Percentiles rank a stretch among this genome's conserved stretches.
Conservation (phyloP, 2,113 vertebrate genomes). For the Dicaeum eximium region DNA sequence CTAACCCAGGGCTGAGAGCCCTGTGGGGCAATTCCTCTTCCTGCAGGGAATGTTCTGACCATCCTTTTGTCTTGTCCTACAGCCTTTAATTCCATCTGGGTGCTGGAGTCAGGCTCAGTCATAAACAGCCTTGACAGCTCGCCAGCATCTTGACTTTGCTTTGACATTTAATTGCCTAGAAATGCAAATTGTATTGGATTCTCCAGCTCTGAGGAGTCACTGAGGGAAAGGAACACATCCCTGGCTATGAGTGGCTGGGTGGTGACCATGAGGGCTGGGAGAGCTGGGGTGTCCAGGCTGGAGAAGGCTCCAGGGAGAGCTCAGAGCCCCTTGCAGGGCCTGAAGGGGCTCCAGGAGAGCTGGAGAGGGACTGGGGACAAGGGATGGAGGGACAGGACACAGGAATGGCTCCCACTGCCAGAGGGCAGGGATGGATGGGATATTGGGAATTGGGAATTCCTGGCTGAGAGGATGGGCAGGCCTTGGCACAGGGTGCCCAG, state of each 20-base stretch:
- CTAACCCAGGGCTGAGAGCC: neutral
- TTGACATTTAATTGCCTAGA: slow-evolving; percentile 9
- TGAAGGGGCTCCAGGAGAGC: neutral
- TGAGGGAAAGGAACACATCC: neutral
- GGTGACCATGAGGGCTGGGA: neutral
- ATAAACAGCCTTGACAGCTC: neutral
- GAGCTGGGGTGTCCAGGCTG: neutral
- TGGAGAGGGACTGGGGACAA: neutral
- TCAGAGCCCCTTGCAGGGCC: neutral
- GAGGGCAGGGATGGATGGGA: no score
- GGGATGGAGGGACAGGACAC: neutral
- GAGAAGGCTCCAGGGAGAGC: neutral
- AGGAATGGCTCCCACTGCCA: no score
- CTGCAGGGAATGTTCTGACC: neutral
- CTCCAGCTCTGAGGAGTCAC: neutral
- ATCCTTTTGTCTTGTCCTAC: neutral
- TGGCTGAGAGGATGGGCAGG: fast-evolving
- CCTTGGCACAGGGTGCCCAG: neutral
- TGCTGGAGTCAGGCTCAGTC: neutral
- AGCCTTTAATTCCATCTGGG: neutral
- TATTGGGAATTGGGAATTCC: no score
- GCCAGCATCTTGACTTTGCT: slow-evolving; percentile 28
- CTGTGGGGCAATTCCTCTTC: neutral
- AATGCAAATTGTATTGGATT: neutral
- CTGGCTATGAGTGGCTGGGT: fast-evolving